Evolutionary conservation across 37 sponge, comb jelly and placozoan genomes (phyloP), one percentile per base, ranked within the genome.

Genomic region (Halisarca cf. caerulea): DNA sequence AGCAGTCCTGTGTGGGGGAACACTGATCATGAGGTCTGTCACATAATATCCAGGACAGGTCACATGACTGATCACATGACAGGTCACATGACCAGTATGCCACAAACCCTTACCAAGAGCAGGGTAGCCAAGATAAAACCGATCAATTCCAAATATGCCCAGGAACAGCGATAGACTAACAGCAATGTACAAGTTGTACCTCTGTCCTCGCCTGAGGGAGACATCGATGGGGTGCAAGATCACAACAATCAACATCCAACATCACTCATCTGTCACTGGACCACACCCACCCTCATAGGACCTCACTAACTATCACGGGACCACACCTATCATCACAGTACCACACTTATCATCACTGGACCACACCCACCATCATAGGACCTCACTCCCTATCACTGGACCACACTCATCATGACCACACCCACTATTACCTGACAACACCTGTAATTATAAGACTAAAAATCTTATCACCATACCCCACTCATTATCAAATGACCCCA

Each of bases 111-210:
- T 54, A 94, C 96, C 96, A 57, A 96, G 88, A 36, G 97, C 97
- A 45, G 94, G 91, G 66, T 96, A 99, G 69, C 99, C 99, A 1
- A 99, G 95, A 62, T 99, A 99, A 83, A 99, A 96, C 32, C 99
- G 69, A 59, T 99, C 99, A 11, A 94, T 86, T 0, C 99, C 99
- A 78, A 99, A 83, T 88, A 99, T 92, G 6, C 99, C 99, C 53
- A 99, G 83, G 79, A 99, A 99, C 20, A 97, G 80, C 3, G 98
- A 95, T 38, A 98, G 84, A 20, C 82, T 84, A 34, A 98, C 87
- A 0, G 98, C 96, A 21, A 91, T 66, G 42, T 75, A 77, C 53
- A 92, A 94, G 77, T 90, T 84, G 87, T 97, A 97, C 36, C 94
- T 27, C 64, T 45, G 58, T 18, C 91, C 92, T 23, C 61, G 83